phyloP scores from a whole-genome alignment of 2,797 vertebrate species.

The Calcarius lapponicus region DNA sequence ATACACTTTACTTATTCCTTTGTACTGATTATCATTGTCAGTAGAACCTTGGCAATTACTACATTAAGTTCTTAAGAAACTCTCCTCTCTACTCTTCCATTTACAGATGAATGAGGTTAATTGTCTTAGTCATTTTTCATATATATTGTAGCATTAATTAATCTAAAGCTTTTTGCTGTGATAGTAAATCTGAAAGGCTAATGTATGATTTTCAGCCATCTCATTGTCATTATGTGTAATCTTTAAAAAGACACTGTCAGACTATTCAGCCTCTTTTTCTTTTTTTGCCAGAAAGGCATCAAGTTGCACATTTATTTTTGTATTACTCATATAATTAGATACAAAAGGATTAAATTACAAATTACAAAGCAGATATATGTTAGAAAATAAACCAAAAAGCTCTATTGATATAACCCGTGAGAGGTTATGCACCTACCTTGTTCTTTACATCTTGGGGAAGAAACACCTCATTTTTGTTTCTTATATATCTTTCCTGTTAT shows the following conservation, averaged over 20 bases:
- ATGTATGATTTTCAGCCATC: slow-evolving; percentile 13
- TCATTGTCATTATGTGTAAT: slow-evolving; percentile 19
- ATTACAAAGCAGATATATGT: not conserved
- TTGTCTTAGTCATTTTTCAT: slow-evolving; percentile 43
- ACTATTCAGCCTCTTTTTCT: not conserved
- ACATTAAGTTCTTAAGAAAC: slow-evolving; percentile 4
- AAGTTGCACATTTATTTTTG: not conserved
- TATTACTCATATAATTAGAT: not conserved
- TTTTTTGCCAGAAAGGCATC: not conserved
- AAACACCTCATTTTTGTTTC: not conserved
- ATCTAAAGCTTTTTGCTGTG: slow-evolving; percentile 32
- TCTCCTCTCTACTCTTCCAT: not conserved
- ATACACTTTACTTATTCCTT: not conserved
- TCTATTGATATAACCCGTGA: not conserved
- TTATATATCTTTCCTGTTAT: not conserved
- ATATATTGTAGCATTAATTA: slow-evolving; percentile 43
- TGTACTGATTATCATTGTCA: not conserved
- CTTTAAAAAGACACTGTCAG: slow-evolving; percentile 7
- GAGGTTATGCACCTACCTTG: not conserved
- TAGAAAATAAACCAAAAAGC: not conserved
- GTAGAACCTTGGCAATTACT: not conserved
- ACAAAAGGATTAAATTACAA: not conserved
- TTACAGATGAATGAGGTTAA: slow-evolving; percentile 28
- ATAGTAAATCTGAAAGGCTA: slow-evolving; percentile 47
- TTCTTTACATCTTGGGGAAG: not conserved